phyloP scores from a whole-genome alignment of 2,797 vertebrate genomes.

The Nannoperca obscura region DNA sequence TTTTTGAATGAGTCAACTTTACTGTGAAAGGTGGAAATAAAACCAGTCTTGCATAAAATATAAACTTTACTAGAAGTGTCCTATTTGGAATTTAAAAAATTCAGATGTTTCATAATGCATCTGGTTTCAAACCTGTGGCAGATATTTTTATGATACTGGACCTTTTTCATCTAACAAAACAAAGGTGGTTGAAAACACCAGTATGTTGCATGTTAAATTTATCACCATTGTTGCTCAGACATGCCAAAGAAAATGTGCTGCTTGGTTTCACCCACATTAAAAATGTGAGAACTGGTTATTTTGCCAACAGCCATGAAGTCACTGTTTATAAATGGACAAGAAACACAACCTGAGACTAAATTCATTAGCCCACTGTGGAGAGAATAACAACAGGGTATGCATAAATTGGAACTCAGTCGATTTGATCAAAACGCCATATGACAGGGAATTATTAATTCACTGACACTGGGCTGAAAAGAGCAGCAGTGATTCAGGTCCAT shows the following conservation, averaged over 20 bases:
- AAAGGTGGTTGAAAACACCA: neutral
- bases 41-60: neutral
- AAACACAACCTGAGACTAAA: slow-evolving; percentile 26
- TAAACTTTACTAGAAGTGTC: neutral
- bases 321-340: slow-evolving; percentile 35
- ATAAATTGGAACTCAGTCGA: neutral
- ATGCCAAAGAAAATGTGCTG: slow-evolving; percentile 46
- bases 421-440: slow-evolving; percentile 31
- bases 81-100: neutral
- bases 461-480: neutral
- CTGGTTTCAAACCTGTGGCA: neutral
- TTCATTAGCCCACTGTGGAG: slow-evolving; percentile 14
- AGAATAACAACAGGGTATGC: slow-evolving; percentile 23
- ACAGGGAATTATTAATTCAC: slow-evolving; percentile 54
- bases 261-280: slow-evolving; percentile 40
- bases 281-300: slow-evolving; percentile 40
- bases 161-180: neutral
- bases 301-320: slow-evolving; percentile 28
- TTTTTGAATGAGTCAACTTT: neutral
- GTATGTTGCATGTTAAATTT: slow-evolving; percentile 16
- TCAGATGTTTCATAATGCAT: neutral
- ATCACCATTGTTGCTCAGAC: neutral
- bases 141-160: neutral
- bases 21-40: neutral
- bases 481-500: neutral